phyloP scores from a whole-genome alignment of 1,140 invertebrate genomes.

The Popillia japonica region DNA sequence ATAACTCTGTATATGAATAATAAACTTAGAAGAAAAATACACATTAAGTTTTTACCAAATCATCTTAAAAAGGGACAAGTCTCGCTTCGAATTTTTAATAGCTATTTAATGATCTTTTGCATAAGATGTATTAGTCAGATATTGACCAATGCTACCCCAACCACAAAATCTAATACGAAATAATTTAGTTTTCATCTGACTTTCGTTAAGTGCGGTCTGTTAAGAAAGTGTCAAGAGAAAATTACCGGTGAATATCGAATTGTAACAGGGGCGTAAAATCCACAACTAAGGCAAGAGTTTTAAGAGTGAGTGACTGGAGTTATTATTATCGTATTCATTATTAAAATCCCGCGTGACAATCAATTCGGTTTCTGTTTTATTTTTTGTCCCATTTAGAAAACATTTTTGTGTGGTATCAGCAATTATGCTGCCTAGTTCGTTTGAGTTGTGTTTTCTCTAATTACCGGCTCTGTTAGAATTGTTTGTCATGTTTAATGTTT shows the following conservation, averaged over 20 bases:
- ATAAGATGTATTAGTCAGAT: background rate
- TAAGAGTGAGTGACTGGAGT: background rate
- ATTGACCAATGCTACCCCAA: slow-evolving; percentile 1
- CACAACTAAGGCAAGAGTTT: background rate
- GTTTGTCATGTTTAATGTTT: too few species aligned
- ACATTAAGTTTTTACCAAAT: too few species aligned
- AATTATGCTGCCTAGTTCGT: background rate
- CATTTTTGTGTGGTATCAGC: background rate
- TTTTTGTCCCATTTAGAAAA: background rate
- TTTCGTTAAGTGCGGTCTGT: background rate
- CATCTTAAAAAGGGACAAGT: too few species aligned
- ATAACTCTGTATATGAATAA: too few species aligned
- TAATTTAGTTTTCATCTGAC: background rate
- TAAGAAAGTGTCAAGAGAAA: background rate
- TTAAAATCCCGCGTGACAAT: background rate
- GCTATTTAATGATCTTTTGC: background rate
- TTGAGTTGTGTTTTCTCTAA: background rate
- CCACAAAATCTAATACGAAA: background rate
- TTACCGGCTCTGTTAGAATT: background rate
- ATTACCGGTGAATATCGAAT: background rate
- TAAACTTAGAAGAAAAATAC: too few species aligned
- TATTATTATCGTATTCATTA: slow-evolving; percentile 6
- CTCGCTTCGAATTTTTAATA: too few species aligned
- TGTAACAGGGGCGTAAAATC: background rate
- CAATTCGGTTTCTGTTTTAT: too few species aligned